These are phyloP conservation scores for Drosophila prosaltans DNA, from an alignment of 1,140 invertebrate genomes.

Conservation along the genomic window DNA sequence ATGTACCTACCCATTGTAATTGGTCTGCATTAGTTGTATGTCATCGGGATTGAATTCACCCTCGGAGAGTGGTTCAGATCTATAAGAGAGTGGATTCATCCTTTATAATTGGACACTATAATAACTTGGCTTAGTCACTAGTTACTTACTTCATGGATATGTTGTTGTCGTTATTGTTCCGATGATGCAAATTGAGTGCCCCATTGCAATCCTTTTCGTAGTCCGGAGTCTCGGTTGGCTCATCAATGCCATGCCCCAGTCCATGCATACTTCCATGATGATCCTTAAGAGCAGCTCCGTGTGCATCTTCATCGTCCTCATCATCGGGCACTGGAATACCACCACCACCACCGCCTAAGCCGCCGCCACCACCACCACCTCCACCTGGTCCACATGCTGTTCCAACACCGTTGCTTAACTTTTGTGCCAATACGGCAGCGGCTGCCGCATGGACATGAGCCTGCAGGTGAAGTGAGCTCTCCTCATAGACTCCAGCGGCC, in stretches of 20 bases:
- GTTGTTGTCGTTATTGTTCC: constrained; percentile 67
- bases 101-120: neutral
- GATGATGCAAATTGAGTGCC: constrained; percentile 67
- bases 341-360: neutral
- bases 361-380: constrained; percentile 1
- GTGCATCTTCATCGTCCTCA: constrained; percentile 44
- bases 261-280: constrained; percentile 38
- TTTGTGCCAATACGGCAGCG: constrained; percentile 60
- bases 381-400: constrained; percentile 2
- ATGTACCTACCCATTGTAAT: constrained; percentile 76
- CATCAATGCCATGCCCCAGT: constrained; percentile 39
- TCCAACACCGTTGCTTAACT: constrained; percentile 33
- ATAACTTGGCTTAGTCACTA: neutral
- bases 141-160: constrained; percentile 80
- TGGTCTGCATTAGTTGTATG: constrained; percentile 78
- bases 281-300: constrained; percentile 45
- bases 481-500: constrained; percentile 48
- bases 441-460: constrained; percentile 59
- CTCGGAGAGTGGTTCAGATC: constrained; percentile 77
- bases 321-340: constrained; percentile 22
- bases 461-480: constrained; percentile 64
- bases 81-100: constrained; percentile 14
- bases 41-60: constrained; percentile 81
- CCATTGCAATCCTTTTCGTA: constrained; percentile 78
- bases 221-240: constrained; percentile 51